These are phyloP conservation scores for Chaetodon auriga DNA, from an alignment of 2,113 vertebrate genomes.

Conservation along the genomic window DNA sequence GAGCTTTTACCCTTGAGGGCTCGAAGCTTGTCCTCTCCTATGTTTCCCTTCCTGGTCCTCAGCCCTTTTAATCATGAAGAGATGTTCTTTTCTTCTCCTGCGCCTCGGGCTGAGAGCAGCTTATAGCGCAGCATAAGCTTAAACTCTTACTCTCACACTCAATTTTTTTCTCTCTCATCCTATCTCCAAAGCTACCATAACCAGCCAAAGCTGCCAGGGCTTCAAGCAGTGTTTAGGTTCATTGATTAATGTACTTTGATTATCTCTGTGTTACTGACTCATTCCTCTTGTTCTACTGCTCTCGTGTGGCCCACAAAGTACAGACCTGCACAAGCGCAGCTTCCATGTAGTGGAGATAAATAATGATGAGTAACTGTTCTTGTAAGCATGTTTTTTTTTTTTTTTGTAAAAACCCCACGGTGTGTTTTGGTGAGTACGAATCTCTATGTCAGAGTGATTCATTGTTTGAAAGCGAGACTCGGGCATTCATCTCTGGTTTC, in stretches of 20 bases:
- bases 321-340: conserved; percentile 32
- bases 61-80: conserved; percentile 76
- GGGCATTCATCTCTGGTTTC: conserved; percentile 74
- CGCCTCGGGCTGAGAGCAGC: conserved; percentile 74
- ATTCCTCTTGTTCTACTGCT: conserved; percentile 63
- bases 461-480: conserved; percentile 42
- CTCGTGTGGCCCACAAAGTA: conserved; percentile 53
- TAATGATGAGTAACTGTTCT: conserved; percentile 55
- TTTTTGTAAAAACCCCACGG: conserved; percentile 9
- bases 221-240: conserved; percentile 53
- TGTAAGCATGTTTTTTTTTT: conserved; percentile 37
- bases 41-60: conserved; percentile 74
- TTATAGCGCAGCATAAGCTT: conserved; percentile 71
- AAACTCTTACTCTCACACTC: conserved; percentile 46
- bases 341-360: conserved; percentile 55
- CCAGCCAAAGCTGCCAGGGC: conserved; percentile 36
- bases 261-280: conserved; percentile 69
- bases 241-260: conserved; percentile 77
- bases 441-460: conserved; percentile 32
- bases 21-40: conserved; percentile 73
- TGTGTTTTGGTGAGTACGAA: conserved; percentile 34
- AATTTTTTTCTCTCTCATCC: background rate
- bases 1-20: conserved; percentile 66
- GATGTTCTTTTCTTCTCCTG: conserved; percentile 78
- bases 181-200: conserved; percentile 52